Conservation (phyloP, 2,888 invertebrate species). For the Anorthoa munda region DNA sequence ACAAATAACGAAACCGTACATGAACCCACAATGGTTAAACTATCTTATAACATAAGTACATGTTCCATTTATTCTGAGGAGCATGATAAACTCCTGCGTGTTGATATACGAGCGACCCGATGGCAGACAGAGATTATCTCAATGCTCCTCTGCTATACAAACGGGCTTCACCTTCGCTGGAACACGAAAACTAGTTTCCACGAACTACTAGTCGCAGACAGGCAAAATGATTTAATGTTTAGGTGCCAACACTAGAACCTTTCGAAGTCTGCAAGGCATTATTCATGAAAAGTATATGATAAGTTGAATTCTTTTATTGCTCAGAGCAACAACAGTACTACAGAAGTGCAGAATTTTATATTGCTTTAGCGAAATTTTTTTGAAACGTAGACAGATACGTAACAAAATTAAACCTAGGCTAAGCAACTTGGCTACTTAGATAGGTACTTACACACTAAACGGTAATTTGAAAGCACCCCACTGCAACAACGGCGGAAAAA, state of each 20-base stretch:
- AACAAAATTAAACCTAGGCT: slow-evolving; percentile 6
- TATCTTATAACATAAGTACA: slow-evolving; percentile 20
- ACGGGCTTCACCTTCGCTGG: slow-evolving; percentile 66
- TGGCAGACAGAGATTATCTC: slow-evolving; percentile 68
- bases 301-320: slow-evolving; percentile 70
- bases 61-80: slow-evolving; percentile 40
- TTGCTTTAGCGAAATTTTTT: slow-evolving; percentile 35
- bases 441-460: not conserved
- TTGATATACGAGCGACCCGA: slow-evolving; percentile 64
- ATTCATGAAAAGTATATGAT: slow-evolving; percentile 69
- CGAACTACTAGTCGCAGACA: slow-evolving; percentile 62
- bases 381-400: not conserved
- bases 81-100: slow-evolving; percentile 48
- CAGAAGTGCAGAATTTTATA: slow-evolving; percentile 58
- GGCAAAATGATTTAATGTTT: slow-evolving; percentile 70
- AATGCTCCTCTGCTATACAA: slow-evolving; percentile 65
- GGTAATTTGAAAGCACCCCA: slow-evolving; percentile 8
- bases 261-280: slow-evolving; percentile 66
- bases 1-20: slow-evolving; percentile 31
- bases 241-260: slow-evolving; percentile 61
- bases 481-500: slow-evolving; percentile 3
- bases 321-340: slow-evolving; percentile 53
- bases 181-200: slow-evolving; percentile 68
- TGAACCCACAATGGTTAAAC: slow-evolving; percentile 23
- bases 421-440: not conserved